Evolutionary conservation across 2,797 vertebrate genomes (phyloP).

Genomic region (Tamandua tetradactyla): DNA sequence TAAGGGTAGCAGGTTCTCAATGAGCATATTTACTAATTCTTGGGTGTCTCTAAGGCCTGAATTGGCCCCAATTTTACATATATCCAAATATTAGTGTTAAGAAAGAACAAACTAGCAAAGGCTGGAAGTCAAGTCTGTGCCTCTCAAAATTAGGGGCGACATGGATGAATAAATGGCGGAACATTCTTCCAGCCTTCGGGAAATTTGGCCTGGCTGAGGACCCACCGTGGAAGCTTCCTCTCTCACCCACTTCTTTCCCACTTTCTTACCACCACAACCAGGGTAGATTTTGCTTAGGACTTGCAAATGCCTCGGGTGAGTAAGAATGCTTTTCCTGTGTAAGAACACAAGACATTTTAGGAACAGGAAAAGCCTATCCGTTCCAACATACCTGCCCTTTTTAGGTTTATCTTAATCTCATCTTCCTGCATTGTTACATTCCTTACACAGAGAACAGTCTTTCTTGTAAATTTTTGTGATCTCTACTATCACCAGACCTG

Average conservation of each 20-base stretch:
- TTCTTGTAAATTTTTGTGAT: constrained; percentile 41
- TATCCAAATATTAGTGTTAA: not conserved
- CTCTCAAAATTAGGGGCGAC: not conserved
- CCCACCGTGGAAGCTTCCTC: not conserved
- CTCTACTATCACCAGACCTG: not conserved
- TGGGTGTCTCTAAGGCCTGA: not conserved
- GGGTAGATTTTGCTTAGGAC: constrained; percentile 50
- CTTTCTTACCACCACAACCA: not conserved
- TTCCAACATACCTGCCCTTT: constrained; percentile 79
- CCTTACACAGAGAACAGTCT: constrained; percentile 20
- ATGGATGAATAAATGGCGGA: not conserved
- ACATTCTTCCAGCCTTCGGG: not conserved
- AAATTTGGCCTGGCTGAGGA: not conserved
- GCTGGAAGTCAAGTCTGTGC: not conserved
- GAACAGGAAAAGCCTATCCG: constrained; percentile 79
- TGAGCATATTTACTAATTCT: accelerated
- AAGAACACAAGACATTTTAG: constrained; percentile 76
- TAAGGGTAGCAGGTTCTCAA: not conserved
- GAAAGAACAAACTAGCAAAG: not conserved
- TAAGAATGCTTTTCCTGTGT: constrained; percentile 78
- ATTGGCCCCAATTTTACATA: not conserved
- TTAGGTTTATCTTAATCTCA: constrained; percentile 77
- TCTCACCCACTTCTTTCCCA: constrained; percentile 56
- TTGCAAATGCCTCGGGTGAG: constrained; percentile 49
- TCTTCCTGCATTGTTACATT: constrained; percentile 65